These are phyloP conservation scores for Batillaria attramentaria DNA, from an alignment of 1,140 invertebrate species.

Conservation along the genomic window DNA sequence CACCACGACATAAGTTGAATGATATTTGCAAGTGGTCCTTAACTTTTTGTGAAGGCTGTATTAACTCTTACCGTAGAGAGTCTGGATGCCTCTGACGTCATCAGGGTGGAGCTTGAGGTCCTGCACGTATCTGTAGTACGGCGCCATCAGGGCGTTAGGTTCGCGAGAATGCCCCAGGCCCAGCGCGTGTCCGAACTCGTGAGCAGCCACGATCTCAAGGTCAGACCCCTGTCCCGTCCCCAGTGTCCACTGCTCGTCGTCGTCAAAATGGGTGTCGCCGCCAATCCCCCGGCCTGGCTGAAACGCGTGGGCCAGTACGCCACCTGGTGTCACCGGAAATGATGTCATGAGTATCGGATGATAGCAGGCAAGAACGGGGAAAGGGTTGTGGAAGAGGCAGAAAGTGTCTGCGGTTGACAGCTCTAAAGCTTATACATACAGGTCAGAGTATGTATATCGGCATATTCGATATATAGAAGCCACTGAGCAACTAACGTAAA, in stretches of 20 bases:
- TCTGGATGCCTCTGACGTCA: slow-evolving; percentile 64
- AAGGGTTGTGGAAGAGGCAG: neutral
- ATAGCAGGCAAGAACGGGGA: neutral
- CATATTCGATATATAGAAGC: neutral
- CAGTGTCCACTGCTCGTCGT: slow-evolving; percentile 82
- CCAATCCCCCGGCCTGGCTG: slow-evolving; percentile 74
- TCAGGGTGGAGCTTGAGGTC: slow-evolving; percentile 57
- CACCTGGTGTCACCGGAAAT: slow-evolving; percentile 32
- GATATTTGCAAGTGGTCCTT: too few relatives aligned
- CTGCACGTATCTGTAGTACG: slow-evolving; percentile 72
- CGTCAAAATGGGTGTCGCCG: slow-evolving; percentile 75
- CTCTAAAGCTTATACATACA: neutral
- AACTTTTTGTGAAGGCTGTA: neutral
- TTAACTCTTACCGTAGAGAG: slow-evolving; percentile 59
- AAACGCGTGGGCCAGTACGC: slow-evolving; percentile 66
- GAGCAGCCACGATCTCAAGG: slow-evolving; percentile 67
- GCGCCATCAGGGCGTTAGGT: slow-evolving; percentile 68
- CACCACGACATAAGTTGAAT: too few relatives aligned
- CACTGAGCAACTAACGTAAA: neutral
- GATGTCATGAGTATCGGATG: neutral
- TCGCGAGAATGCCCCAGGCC: slow-evolving; percentile 69
- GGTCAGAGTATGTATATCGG: neutral
- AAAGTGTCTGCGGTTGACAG: neutral
- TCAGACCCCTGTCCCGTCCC: slow-evolving; percentile 58
- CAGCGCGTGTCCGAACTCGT: slow-evolving; percentile 71